Conservation (phyloP, 2,888 invertebrate genomes). For the Encarsia formosa region DNA sequence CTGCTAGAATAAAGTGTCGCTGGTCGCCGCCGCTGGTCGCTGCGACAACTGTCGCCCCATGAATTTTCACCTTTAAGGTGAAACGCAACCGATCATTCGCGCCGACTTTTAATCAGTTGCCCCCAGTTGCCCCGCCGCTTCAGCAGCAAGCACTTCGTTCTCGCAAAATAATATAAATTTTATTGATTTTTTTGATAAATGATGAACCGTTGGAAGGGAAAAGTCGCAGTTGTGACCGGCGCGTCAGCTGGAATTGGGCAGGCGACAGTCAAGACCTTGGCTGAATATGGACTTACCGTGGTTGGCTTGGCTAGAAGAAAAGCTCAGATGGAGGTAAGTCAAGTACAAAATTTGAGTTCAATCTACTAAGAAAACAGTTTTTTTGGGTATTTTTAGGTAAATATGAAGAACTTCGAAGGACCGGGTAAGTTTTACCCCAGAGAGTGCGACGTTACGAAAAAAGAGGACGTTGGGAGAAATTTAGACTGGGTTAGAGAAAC, state of each 20-base stretch:
- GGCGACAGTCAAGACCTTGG: slow-evolving; percentile 50
- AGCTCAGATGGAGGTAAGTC: slow-evolving; percentile 49
- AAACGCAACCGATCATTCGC: no score
- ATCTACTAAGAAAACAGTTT: no score
- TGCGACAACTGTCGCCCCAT: no score
- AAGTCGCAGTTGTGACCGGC: slow-evolving; percentile 63
- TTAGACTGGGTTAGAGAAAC: slow-evolving; percentile 55
- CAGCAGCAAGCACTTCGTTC: no score
- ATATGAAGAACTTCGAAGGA: slow-evolving; percentile 43
- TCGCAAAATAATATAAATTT: no score
- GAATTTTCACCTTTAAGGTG: no score
- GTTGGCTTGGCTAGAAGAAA: slow-evolving; percentile 55
- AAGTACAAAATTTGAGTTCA: no score
- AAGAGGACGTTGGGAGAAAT: slow-evolving; percentile 55
- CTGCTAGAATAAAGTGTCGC: no score
- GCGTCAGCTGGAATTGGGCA: slow-evolving; percentile 62
- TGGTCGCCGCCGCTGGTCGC: no score
- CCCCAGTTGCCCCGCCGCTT: no score
- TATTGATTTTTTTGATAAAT: no score
- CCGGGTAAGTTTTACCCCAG: slow-evolving; percentile 40
- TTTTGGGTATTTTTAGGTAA: slow-evolving; percentile 31
- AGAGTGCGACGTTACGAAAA: slow-evolving; percentile 56
- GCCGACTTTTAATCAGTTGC: no score
- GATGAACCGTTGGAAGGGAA: slow-evolving; percentile 61
- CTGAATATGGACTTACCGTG: slow-evolving; percentile 54